Evolutionary conservation across 2,888 invertebrate genomes (phyloP).

Genomic region (Gymnocheta viridis): DNA sequence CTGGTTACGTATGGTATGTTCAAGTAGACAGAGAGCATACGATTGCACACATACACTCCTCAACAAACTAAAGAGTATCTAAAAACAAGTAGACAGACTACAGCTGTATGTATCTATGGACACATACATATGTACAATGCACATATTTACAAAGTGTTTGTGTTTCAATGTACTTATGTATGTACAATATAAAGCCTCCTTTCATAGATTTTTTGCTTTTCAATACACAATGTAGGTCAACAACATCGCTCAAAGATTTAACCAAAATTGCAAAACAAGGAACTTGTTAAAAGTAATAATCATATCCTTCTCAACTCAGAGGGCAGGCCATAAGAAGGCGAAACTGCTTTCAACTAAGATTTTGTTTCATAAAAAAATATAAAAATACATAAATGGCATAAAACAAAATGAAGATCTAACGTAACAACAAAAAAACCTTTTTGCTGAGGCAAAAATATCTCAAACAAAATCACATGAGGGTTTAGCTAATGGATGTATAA

Average conservation of each 20-base stretch:
- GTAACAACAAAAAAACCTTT: slow-evolving; percentile 12
- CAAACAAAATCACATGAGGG: slow-evolving; percentile 15
- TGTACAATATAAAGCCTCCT: neutral
- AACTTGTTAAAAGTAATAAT: slow-evolving; percentile 2
- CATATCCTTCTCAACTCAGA: neutral
- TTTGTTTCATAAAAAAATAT: neutral
- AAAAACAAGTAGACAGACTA: neutral
- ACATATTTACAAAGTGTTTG: too few relatives aligned
- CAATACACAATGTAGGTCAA: slow-evolving; percentile 3
- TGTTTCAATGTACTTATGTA: neutral
- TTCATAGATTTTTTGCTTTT: slow-evolving; percentile 19
- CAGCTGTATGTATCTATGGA: neutral
- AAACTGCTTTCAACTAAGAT: neutral
- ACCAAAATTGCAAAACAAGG: neutral
- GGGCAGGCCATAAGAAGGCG: neutral
- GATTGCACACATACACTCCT: too few relatives aligned
- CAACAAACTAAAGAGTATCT: slow-evolving; percentile 17
- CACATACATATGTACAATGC: neutral
- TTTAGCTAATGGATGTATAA: neutral
- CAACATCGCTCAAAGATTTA: slow-evolving; percentile 8
- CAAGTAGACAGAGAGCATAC: neutral
- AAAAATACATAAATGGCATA: slow-evolving; percentile 1
- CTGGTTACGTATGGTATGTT: neutral
- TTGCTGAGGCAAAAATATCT: neutral
- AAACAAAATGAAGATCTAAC: slow-evolving; percentile 27